These are phyloP conservation scores for Autographa gamma DNA, from an alignment of 2,888 invertebrate genomes.

Conservation along the genomic window DNA sequence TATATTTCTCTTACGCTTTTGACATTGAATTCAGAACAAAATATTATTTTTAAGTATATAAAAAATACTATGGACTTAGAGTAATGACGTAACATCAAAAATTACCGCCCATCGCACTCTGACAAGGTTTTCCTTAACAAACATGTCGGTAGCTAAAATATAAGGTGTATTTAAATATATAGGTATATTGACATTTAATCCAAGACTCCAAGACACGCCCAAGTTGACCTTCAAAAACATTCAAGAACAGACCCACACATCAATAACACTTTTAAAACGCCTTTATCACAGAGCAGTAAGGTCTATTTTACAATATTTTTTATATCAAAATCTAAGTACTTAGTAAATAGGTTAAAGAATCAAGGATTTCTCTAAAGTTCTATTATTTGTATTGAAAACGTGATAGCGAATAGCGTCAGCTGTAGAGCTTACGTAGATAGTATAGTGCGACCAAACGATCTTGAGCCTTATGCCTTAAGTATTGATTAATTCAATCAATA, in stretches of 20 bases:
- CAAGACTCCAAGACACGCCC: not conserved
- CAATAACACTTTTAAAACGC: not conserved
- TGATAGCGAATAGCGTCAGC: not conserved
- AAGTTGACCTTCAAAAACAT: not conserved
- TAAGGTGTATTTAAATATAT: not conserved
- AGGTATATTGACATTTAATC: not conserved
- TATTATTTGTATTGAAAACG: not conserved
- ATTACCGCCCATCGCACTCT: too few relatives aligned
- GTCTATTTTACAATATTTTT: not conserved
- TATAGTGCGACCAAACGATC: constrained; percentile 5
- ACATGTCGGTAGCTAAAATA: too few relatives aligned
- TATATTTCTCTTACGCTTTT: too few relatives aligned
- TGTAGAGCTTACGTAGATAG: not conserved
- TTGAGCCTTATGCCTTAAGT: not conserved
- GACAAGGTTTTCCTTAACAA: too few relatives aligned
- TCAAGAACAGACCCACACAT: not conserved
- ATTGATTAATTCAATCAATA: constrained; percentile 7
- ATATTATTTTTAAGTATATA: too few relatives aligned
- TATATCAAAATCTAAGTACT: not conserved
- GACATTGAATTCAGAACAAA: too few relatives aligned
- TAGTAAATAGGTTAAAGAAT: not conserved
- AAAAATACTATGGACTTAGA: too few relatives aligned
- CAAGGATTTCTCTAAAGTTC: not conserved
- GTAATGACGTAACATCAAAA: too few relatives aligned
- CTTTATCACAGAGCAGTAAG: not conserved